These are phyloP conservation scores for Bombyx mandarina DNA, from an alignment of 1,140 invertebrate species.

Conservation along the genomic window DNA sequence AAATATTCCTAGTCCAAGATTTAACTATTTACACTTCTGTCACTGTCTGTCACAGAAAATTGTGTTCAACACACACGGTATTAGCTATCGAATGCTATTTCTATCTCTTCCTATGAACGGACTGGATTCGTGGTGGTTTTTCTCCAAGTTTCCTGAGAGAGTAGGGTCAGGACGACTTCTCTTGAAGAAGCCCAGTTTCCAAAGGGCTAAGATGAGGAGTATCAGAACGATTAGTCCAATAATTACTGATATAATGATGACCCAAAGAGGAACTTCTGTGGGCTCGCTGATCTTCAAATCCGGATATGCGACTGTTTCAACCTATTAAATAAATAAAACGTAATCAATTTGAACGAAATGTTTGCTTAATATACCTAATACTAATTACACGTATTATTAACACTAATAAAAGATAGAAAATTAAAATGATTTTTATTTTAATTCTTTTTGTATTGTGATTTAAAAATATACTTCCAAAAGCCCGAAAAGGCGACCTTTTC, in stretches of 20 bases:
- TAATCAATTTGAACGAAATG: too few species aligned
- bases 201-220: constrained; percentile 81
- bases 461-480: too few species aligned
- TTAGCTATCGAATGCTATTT: constrained; percentile 57
- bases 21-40: constrained; percentile 21
- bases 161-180: constrained; percentile 84
- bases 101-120: constrained; percentile 66
- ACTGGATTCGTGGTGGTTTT: constrained; percentile 78
- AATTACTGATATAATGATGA: constrained; percentile 85
- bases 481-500: too few species aligned
- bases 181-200: constrained; percentile 93
- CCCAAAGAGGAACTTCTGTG: constrained; percentile 83
- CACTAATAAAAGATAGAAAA: too few species aligned
- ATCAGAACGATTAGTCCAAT: constrained; percentile 85
- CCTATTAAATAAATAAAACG: constrained; percentile 67
- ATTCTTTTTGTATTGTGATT: too few species aligned
- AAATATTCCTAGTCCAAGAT: not conserved
- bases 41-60: constrained; percentile 13
- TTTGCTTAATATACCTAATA: too few species aligned
- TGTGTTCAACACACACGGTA: constrained; percentile 8
- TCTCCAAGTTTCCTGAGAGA: constrained; percentile 85
- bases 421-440: too few species aligned
- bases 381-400: too few species aligned
- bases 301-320: constrained; percentile 85
- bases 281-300: constrained; percentile 80